These are phyloP conservation scores for Eulemur albifrons DNA, from an alignment of 2,797 vertebrate genomes.

Conservation along the genomic window DNA sequence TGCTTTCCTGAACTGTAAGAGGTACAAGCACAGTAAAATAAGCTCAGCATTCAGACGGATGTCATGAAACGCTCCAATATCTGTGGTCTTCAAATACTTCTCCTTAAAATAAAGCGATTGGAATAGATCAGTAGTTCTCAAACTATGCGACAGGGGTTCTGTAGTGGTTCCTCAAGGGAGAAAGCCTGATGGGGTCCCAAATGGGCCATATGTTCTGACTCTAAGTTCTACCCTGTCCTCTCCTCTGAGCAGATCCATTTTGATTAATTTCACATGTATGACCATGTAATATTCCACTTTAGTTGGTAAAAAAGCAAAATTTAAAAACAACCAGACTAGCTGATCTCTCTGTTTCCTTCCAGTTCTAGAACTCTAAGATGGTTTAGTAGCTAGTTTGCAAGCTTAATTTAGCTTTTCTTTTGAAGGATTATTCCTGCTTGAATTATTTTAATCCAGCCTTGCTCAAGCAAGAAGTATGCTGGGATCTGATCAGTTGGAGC, in stretches of 20 bases:
- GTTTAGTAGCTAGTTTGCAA: background rate
- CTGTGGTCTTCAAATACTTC: background rate
- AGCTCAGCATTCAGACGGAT: background rate
- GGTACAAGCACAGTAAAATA: background rate
- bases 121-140: background rate
- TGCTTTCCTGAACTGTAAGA: background rate
- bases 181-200: background rate
- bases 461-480: background rate
- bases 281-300: background rate
- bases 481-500: background rate
- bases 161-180: background rate
- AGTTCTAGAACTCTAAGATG: background rate
- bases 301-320: background rate
- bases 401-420: background rate
- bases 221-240: background rate
- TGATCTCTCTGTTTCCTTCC: background rate
- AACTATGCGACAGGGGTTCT: background rate
- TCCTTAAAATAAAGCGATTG: background rate
- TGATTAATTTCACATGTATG: background rate
- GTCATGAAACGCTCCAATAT: background rate
- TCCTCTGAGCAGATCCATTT: background rate
- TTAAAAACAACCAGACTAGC: background rate
- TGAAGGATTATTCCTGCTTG: background rate
- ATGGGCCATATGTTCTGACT: background rate
- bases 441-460: slow-evolving; percentile 10